phyloP scores from a whole-genome alignment of 2,113 vertebrate species.

The Larimichthys crocea region DNA sequence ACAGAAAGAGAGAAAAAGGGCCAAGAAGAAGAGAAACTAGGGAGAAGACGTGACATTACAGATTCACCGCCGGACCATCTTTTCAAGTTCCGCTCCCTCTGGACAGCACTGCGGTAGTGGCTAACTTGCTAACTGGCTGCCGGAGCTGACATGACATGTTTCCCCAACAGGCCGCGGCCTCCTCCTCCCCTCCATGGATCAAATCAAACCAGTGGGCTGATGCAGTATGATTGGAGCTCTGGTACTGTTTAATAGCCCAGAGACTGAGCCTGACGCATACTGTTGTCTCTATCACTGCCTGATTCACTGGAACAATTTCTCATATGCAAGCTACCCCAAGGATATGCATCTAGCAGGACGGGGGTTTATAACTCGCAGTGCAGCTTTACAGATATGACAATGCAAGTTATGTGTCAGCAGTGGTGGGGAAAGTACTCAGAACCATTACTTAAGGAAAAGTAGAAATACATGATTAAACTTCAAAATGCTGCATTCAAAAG shows the following conservation, averaged over 20 bases:
- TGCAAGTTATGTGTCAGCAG: background rate
- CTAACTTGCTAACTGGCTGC: conserved; percentile 58
- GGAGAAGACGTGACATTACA: conserved; percentile 25
- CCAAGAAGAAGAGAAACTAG: background rate
- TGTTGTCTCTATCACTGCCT: conserved; percentile 63
- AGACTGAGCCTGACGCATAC: conserved; percentile 56
- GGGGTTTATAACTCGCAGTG: background rate
- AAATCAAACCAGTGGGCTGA: conserved; percentile 68
- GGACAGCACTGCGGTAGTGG: conserved; percentile 25
- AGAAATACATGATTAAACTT: background rate
- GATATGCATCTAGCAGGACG: conserved; percentile 16
- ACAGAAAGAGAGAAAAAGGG: background rate
- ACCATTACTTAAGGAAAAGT: background rate
- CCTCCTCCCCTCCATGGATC: conserved; percentile 51
- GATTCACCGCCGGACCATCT: conserved; percentile 42
- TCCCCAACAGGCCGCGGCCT: conserved; percentile 51
- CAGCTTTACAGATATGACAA: conserved; percentile 10
- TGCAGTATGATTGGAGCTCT: conserved; percentile 64
- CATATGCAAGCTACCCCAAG: conserved; percentile 34
- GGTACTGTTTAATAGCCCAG: conserved; percentile 61
- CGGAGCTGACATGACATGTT: conserved; percentile 61
- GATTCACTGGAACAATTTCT: conserved; percentile 52
- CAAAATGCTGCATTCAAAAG: background rate
- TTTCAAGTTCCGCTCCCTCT: conserved; percentile 23
- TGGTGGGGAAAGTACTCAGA: background rate